Base-by-base conservation (phyloP, 2,888 invertebrate species). In the Drosophila subsilvestris region DNA sequence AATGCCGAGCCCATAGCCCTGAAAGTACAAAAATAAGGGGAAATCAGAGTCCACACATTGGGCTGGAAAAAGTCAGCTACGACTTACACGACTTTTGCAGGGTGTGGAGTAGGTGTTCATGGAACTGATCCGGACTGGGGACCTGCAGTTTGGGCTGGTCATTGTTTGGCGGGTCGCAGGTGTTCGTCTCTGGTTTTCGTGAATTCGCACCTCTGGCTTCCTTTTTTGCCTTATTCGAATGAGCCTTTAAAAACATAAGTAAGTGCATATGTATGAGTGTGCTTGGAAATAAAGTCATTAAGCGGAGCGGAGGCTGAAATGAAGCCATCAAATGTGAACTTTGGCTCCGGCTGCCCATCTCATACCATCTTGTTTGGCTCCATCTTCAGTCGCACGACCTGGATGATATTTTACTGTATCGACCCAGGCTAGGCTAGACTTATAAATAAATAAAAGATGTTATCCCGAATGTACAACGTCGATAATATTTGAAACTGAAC, bases 1-100 rank as follows among this genome's bases (percentile, higher is more conserved):
- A 74, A 17, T 67, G 45, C 37, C 88, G 83, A 6, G 79, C 48
- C 43, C 80, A 80, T 3, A 65, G 18, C 85, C 86, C 90, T 90
- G n/a, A 12, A 55, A 32, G 6, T 43, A 6, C 10, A 14, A 37
- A 37, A n/a, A 37, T 6, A n/a, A 37, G 14, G 14, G 7, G 2
- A 7, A 20, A 7, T 14, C 14, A 20, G 10, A 18, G 17, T 44
- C 7, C 7, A 3, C 14, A 32, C 2, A 12, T 12, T 25, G 49
- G 17, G 17, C 9, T 14, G 6, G 6, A 10, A 14, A 17, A 8
- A 7, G 0, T 3, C 12, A 32, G 17, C 29, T 14, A 18, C 2
- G 4, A 27, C 79, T 55, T 73, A 83, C 80, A 75, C 1, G 72
- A 42, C 45, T 66, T 77, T n/a, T 77, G 47, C 17, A 80, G 17